Base-by-base conservation (phyloP, 2,113 vertebrate species). In the Micronisus gabar region DNA sequence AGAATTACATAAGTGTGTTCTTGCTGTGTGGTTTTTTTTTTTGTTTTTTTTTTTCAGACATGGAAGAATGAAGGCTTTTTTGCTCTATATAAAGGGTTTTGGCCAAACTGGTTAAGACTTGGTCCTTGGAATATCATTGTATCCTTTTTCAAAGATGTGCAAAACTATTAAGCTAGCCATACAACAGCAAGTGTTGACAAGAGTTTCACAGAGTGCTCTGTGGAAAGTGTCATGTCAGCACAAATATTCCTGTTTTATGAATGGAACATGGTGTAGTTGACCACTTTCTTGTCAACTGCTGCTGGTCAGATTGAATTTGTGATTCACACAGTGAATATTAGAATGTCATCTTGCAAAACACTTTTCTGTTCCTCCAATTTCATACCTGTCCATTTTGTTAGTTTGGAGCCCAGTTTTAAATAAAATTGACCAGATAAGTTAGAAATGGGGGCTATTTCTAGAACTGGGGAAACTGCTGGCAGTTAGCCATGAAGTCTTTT, bases 71-170 rank as follows among this genome's bases (percentile, higher is more conserved):
- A 99, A 98, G 99, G 99, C 0, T 99, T 99, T 98, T 98, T 98
- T 98, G 99, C 99, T 7, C 97, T 99, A 1, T 99, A 99, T 96
- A 99, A 99, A 98, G 99, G 99, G 1, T 99, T 99, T 98, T 99
- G 99, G 97, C 99, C 99, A 59, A 99, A 99, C 97, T 99, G 99
- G 99, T 98, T 99, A 73, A 98, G 99, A 59, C 98, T 99, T 86
- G 99, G 99, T 94, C 99, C 99, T 23, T 99, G 99, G 99, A 99
- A 99, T 98, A 99, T 99, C 97, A 99, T 99, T 62, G 99, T 99
- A 99, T 99, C 99, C 99, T 99, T 99, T 98, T 95, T 47, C 34
- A 67, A 29, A 55, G 34, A 11, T 59, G 45, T 91, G 62, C 56
- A 41, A 59, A 94, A 71, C 12, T 4, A 27, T 13, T 40, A 59